Base-by-base conservation (phyloP, 2,797 vertebrate species). In the Manis javanica region DNA sequence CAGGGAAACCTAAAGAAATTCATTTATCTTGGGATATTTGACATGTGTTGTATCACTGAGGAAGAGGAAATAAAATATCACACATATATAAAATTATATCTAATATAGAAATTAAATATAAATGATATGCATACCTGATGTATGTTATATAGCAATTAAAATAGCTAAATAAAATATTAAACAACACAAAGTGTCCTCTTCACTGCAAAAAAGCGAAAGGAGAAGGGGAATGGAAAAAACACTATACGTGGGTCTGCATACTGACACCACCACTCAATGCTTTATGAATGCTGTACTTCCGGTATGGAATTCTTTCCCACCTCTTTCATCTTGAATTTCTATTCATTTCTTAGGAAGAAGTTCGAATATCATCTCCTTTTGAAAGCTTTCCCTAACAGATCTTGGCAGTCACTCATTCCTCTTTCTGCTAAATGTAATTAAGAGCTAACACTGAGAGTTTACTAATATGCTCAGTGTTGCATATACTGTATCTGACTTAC, bases 91-190 rank as follows among this genome's bases (percentile, higher is more conserved):
- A 37, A 34, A 18, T 69, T 72, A 77, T 34, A 21, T 51, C 24
- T 59, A 49, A 49, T 21, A 42, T 16, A 37, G 19, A 59, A 4
- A 86, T 42, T 77, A 77, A 77, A 82, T 64, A 63, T 42, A 87
- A 8, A 75, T 87, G 5, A 51, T 9, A 29, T 14, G 57, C 18
- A 7, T 69, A 83, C 63, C 21, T 63, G 49, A 24, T 46, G 55
- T 19, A 21, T 6, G 9, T 61, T 34, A 63, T 16, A n/a, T 0
- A 59, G 16, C 39, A 64, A 57, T 19, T 64, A 63, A 63, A 87
- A 83, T 46, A 46, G 63, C 51, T 16, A 74, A 82, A 68, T 81
- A 49, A 82, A 95, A 71, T 79, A 90, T 18, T 61, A 87, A 93
- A 16, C n/a, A 53, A 53, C 13, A 8, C 29, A 77, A 95, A 74